Conservation (phyloP, 2,888 invertebrate genomes). For the Lepidocyrtoides sp. region DNA sequence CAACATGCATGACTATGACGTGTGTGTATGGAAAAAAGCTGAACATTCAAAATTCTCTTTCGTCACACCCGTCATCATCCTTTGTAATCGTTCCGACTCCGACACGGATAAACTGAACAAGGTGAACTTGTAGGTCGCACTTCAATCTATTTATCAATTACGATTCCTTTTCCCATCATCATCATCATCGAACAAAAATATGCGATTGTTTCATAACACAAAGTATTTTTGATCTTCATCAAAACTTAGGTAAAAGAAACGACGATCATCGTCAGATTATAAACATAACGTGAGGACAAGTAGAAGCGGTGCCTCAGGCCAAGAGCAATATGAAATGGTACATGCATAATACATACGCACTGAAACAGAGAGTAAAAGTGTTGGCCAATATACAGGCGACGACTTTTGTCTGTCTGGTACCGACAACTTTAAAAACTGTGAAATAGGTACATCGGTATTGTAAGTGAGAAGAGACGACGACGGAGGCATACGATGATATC, state of each 20-base stretch:
- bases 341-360: neutral
- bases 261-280: neutral
- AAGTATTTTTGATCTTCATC: neutral
- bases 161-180: neutral
- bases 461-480: neutral
- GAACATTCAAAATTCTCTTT: conserved; percentile 54
- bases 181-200: neutral
- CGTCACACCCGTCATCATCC: conserved; percentile 73
- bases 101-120: conserved; percentile 64
- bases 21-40: neutral
- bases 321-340: conserved; percentile 30
- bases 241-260: neutral
- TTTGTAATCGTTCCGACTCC: conserved; percentile 64
- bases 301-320: conserved; percentile 9
- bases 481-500: neutral
- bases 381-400: neutral
- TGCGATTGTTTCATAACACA: conserved; percentile 30
- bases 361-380: conserved; percentile 36
- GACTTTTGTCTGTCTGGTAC: conserved; percentile 15
- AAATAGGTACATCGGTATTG: neutral
- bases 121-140: conserved; percentile 61
- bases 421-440: neutral
- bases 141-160: conserved; percentile 77
- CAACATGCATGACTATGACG: neutral
- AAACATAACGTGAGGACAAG: conserved; percentile 11